Evolutionary conservation across 2,113 vertebrate species (phyloP).

Genomic region (Apodemus speciosus): DNA sequence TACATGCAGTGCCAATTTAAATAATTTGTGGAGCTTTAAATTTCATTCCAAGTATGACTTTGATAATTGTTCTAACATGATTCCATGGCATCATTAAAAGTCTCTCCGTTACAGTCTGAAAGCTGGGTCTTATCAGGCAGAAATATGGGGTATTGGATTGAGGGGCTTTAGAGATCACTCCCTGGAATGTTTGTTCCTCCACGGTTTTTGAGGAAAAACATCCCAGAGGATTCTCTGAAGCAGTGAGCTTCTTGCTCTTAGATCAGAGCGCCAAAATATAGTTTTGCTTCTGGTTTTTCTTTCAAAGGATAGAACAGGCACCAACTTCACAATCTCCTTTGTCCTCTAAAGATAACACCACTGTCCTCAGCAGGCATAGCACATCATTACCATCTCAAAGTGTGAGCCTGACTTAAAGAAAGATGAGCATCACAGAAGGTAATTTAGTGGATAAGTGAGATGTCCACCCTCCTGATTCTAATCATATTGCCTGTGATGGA

Average conservation of each 20-base stretch:
- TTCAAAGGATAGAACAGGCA: background rate
- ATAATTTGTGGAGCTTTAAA: background rate
- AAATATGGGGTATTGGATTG: background rate
- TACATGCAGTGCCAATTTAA: background rate
- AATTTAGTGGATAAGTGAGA: constrained; percentile 20
- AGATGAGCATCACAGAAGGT: constrained; percentile 28
- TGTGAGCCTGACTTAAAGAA: constrained; percentile 4
- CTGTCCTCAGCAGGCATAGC: constrained; percentile 5
- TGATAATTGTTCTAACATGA: background rate
- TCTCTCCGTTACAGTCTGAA: background rate
- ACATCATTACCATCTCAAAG: constrained; percentile 1
- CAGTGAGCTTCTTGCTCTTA: background rate
- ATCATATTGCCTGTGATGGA: background rate
- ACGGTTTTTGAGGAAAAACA: background rate
- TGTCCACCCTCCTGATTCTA: background rate
- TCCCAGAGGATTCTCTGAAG: background rate
- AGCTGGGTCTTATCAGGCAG: background rate
- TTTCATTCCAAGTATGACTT: background rate
- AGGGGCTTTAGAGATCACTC: background rate
- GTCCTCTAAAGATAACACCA: background rate
- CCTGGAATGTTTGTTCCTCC: background rate
- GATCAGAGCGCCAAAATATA: background rate
- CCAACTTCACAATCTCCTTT: background rate
- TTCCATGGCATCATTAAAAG: background rate
- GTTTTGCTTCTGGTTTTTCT: background rate